Evolutionary conservation across 2,113 vertebrate species (phyloP).

Genomic region (Actenoides hombroni): DNA sequence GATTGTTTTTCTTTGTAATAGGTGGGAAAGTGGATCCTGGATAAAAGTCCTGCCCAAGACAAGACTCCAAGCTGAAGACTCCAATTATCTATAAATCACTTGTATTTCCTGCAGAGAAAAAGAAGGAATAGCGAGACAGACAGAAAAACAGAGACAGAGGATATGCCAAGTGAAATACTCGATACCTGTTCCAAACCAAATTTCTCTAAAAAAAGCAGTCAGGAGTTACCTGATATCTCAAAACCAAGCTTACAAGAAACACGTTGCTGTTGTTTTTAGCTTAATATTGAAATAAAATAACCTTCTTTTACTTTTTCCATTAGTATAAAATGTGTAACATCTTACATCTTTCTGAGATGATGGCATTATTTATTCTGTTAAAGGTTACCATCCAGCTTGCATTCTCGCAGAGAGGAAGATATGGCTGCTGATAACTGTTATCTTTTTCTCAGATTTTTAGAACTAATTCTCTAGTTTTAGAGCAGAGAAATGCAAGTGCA

Average conservation of each 20-base stretch:
- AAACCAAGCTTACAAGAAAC: not conserved
- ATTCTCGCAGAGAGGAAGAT: not conserved
- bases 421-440: not conserved
- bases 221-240: conserved; percentile 1
- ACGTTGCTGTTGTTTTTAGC: accelerated
- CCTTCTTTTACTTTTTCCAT: not conserved
- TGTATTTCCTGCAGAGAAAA: conserved; percentile 70
- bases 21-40: conserved; percentile 78
- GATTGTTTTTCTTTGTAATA: conserved; percentile 80
- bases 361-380: not conserved
- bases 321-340: not conserved
- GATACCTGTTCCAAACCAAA: conserved; percentile 41
- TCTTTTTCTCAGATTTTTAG: not conserved
- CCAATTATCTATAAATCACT: conserved; percentile 81
- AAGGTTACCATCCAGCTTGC: not conserved
- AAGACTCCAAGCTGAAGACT: conserved; percentile 72
- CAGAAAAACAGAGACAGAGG: conserved; percentile 41
- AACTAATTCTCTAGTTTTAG: not conserved
- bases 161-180: conserved; percentile 59
- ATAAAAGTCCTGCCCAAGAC: conserved; percentile 73
- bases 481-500: not conserved
- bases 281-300: not conserved
- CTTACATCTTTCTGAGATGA: not conserved
- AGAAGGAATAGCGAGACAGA: conserved; percentile 33
- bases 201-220: not conserved